Conservation (phyloP, 2,797 vertebrate genomes). For the Lophotriccus pileatus region DNA sequence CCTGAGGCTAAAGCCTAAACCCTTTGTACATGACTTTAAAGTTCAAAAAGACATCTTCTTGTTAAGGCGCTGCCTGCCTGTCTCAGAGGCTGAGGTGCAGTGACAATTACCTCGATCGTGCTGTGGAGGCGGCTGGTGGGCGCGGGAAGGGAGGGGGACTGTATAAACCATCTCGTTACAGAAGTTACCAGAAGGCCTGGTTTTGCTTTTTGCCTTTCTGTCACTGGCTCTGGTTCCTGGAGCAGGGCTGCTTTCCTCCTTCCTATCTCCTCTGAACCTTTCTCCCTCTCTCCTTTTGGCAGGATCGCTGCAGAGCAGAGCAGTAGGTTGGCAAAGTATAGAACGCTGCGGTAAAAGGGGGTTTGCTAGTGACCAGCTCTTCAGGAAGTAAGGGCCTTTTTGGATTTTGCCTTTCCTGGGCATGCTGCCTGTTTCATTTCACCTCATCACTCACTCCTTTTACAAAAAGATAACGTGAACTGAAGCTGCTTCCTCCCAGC, state of each 20-base stretch:
- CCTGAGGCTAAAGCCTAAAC: slow-evolving; percentile 42
- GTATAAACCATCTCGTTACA: not conserved
- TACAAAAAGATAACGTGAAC: not conserved
- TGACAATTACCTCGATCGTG: slow-evolving; percentile 33
- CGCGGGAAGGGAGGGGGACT: not conserved
- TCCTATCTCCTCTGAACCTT: slow-evolving; percentile 67
- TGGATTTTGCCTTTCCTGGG: slow-evolving; percentile 68
- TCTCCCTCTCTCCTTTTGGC: slow-evolving; percentile 85
- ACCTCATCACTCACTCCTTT: slow-evolving; percentile 17
- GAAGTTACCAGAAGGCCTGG: slow-evolving; percentile 67
- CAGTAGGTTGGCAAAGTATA: slow-evolving; percentile 99
- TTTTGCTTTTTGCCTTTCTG: slow-evolving; percentile 54
- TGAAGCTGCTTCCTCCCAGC: slow-evolving; percentile 4
- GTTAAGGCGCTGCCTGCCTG: not conserved
- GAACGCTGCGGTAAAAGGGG: slow-evolving; percentile 94
- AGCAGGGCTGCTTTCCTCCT: slow-evolving; percentile 66
- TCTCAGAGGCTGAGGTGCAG: not conserved
- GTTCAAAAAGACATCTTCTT: slow-evolving; percentile 7
- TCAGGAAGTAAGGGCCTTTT: slow-evolving; percentile 88
- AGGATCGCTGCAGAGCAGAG: slow-evolving; percentile 99
- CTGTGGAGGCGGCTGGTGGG: not conserved
- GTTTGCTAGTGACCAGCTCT: slow-evolving; percentile 81
- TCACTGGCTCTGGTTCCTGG: slow-evolving; percentile 25
- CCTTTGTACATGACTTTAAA: slow-evolving; percentile 21
- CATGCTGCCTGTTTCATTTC: slow-evolving; percentile 73